A percentile compares a stretch with the other conserved stretches of the same genome.
Conservation (phyloP, 2,888 invertebrate genomes). For the Crepidodera aurea region DNA sequence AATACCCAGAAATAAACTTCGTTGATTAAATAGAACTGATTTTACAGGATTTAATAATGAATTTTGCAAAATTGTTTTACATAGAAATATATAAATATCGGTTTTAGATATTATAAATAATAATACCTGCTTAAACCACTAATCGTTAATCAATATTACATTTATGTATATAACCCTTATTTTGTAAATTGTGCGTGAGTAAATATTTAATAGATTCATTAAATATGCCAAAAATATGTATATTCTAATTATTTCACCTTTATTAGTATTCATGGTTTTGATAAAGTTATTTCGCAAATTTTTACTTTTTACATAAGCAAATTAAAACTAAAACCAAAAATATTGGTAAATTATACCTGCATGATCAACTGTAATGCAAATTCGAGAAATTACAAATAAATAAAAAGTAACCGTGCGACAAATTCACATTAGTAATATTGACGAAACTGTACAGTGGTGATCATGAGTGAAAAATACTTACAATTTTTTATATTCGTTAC, state of each 20-base stretch:
- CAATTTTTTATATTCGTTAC: too few species aligned
- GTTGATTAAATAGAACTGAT: too few species aligned
- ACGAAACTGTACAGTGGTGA: too few species aligned
- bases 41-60: too few species aligned
- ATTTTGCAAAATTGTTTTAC: too few species aligned
- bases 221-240: background rate
- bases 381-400: background rate
- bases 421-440: too few species aligned
- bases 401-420: background rate
- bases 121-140: too few species aligned
- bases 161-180: constrained; percentile 1
- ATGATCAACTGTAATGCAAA: background rate
- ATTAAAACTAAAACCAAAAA: background rate
- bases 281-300: background rate
- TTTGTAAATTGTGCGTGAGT: background rate
- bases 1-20: too few species aligned
- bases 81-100: too few species aligned
- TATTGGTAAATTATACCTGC: constrained; percentile 3
- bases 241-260: background rate
- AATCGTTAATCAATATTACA: background rate
- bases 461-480: too few species aligned
- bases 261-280: background rate
- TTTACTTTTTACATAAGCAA: background rate
- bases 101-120: too few species aligned
- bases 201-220: background rate